phyloP scores from a whole-genome alignment of 2,888 invertebrate genomes.

The Saturnia pavonia region DNA sequence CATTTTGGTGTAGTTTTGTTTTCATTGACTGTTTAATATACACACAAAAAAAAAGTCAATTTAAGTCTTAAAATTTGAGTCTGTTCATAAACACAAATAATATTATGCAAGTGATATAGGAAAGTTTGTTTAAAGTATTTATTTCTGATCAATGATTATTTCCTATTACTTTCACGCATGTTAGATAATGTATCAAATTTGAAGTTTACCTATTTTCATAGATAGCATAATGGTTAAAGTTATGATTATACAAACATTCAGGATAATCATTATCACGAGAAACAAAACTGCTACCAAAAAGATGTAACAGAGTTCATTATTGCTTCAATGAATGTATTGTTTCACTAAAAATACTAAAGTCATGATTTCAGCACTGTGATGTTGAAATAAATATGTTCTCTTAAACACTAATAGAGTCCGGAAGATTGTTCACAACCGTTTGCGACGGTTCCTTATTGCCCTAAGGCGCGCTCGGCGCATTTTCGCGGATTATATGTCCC shows the following conservation, averaged over 20 bases:
- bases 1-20: constrained; percentile 22
- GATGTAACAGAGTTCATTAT: constrained; percentile 27
- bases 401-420: constrained; percentile 76
- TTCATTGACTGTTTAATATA: constrained; percentile 22
- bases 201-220: not conserved
- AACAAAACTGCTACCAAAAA: constrained; percentile 22
- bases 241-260: not conserved
- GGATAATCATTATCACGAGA: not conserved
- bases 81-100: not conserved
- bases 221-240: not conserved
- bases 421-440: constrained; percentile 78
- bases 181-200: not conserved
- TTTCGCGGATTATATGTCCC: constrained; percentile 78
- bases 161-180: not conserved
- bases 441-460: constrained; percentile 76
- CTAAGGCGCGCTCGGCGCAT: constrained; percentile 78
- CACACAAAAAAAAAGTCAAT: constrained; percentile 31
- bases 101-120: not conserved
- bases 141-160: not conserved
- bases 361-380: constrained; percentile 71
- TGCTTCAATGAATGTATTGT: constrained; percentile 36
- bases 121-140: not conserved
- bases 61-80: not conserved
- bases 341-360: constrained; percentile 46
- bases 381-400: constrained; percentile 78